phyloP scores from a whole-genome alignment of 2,888 invertebrate genomes.

The Apamea crenata region DNA sequence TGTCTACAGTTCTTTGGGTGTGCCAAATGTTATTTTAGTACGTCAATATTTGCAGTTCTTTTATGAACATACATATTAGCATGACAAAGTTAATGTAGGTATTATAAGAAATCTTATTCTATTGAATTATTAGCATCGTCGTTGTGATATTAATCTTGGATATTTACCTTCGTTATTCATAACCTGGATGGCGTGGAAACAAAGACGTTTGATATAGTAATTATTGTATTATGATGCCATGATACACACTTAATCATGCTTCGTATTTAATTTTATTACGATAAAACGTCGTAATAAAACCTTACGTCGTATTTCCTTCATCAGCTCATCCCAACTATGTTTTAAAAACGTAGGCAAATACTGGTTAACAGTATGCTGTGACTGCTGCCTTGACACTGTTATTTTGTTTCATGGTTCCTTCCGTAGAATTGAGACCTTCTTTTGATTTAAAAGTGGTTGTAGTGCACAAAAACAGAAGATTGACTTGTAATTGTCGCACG shows the following conservation, averaged over 20 bases:
- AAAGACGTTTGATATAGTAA: slow-evolving; percentile 36
- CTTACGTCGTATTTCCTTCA: background rate
- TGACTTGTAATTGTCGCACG: slow-evolving; percentile 40
- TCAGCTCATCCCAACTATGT: background rate
- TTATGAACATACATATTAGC: slow-evolving; percentile 19
- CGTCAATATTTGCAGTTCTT: slow-evolving; percentile 34
- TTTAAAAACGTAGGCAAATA: background rate
- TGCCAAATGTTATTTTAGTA: slow-evolving; percentile 19
- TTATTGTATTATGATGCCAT: slow-evolving; percentile 33
- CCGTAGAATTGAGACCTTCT: background rate
- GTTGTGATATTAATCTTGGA: slow-evolving; percentile 9
- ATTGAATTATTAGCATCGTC: slow-evolving; percentile 19
- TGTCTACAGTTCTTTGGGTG: background rate
- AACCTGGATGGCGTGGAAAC: slow-evolving; percentile 24
- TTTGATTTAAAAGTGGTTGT: background rate
- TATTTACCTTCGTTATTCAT: slow-evolving; percentile 10
- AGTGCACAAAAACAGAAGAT: slow-evolving; percentile 32
- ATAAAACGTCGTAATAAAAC: background rate
- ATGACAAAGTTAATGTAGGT: slow-evolving; percentile 18
- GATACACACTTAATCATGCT: slow-evolving; percentile 22
- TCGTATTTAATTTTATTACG: slow-evolving; percentile 10
- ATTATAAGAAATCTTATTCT: slow-evolving; percentile 10
- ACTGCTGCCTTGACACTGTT: background rate
- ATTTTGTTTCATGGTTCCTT: background rate
- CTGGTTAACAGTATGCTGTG: background rate